Evolutionary conservation across 2,113 vertebrate species (phyloP).

Genomic region (Hypocryptadius cinnamomeus): DNA sequence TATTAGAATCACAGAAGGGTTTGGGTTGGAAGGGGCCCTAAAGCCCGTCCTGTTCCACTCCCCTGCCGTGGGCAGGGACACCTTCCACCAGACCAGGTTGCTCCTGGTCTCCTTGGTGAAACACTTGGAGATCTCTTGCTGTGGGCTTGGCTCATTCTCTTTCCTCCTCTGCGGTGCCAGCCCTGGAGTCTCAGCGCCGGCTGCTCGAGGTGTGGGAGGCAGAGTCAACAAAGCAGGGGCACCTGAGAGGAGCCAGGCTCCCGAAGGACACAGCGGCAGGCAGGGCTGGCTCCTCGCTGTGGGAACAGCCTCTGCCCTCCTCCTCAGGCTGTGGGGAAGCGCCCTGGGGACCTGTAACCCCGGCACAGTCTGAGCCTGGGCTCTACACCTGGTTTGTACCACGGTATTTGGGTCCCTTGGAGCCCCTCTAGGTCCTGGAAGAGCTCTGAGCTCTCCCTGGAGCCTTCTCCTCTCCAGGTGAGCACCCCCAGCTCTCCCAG

Average conservation of each 20-base stretch:
- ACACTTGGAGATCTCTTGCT: neutral
- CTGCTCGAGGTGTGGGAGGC: neutral
- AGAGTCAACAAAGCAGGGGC: neutral
- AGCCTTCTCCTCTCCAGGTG: neutral
- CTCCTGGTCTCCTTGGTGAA: neutral
- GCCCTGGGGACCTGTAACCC: too few relatives aligned
- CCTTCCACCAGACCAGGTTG: neutral
- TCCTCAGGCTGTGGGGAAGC: too few relatives aligned
- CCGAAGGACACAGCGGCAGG: neutral
- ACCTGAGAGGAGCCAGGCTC: neutral
- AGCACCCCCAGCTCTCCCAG: neutral
- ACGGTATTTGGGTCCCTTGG: neutral
- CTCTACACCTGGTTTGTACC: neutral
- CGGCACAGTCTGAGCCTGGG: fast-evolving
- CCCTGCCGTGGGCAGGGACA: neutral
- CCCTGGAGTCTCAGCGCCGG: neutral
- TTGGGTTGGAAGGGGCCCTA: neutral
- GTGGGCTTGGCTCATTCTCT: neutral
- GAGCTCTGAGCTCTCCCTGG: neutral
- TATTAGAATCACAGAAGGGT: neutral
- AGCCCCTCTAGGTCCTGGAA: fast-evolving
- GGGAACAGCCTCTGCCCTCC: too few relatives aligned
- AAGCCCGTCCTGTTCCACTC: too few relatives aligned
- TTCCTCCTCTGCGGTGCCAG: neutral
- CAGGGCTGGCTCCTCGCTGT: neutral